Base-by-base conservation (phyloP, 2,113 vertebrate species). In the Bungarus multicinctus region DNA sequence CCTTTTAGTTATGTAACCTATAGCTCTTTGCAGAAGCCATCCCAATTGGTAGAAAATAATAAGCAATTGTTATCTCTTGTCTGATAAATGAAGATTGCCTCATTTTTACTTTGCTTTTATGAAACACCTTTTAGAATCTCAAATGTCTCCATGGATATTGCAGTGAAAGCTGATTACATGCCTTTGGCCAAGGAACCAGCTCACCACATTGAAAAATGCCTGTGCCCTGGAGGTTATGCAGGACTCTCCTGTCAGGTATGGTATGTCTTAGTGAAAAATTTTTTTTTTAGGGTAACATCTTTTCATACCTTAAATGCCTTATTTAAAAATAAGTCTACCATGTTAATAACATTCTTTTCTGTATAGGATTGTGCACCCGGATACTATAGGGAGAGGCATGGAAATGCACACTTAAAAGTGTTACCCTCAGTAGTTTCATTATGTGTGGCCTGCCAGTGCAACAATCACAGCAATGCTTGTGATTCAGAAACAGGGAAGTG, bases 191-290 rank as follows among this genome's bases (percentile, higher is more conserved):
- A 91, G 58, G 93, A 96, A 88, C 43, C 22, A 27, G 98, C 98
- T 22, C 96, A 89, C 58, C 95, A 98, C 47, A 95, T 99, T 3
- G 99, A 99, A 96, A 97, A 97, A 0, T 99, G 99, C 27, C 39
- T 95, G 74, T 99, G 99, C 95, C 99, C 99, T n/a, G 86, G 92
- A 39, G 99, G 99, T 85, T 98, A 99, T 8, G 92, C 97, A 1
- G 99, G 99, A 88, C 96, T 98, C 89, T 99, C 99, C 2, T 99
- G 99, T 94, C 99, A 99, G 99, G 99, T 99, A 97, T 58, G 25
- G 54, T 94, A 47, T 20, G 3, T 18, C 87, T 91, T 18, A 87
- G 86, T 87, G 53, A 60, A 53, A 1, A 54, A 1, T n/a, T n/a
- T n/a, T 91, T 57, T 87, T 43, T 54, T 1, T 69, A 10, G 18